Evolutionary conservation across 1,140 invertebrate genomes (phyloP), one percentile per base, ranked within the genome.

Genomic region (Limonius californicus): DNA sequence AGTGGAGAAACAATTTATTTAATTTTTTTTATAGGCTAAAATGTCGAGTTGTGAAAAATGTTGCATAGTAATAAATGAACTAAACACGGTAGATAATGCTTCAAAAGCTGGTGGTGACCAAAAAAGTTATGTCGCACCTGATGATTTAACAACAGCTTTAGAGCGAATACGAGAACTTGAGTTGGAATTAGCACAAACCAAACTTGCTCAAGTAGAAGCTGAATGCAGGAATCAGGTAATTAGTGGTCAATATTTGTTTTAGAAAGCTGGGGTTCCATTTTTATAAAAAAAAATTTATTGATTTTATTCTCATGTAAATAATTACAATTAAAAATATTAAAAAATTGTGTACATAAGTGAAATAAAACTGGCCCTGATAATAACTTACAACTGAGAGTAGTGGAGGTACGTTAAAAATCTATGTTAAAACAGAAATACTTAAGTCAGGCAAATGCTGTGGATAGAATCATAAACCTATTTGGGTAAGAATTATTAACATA

Each of bases 191-290:
- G 97, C 96, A 2, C 91, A 96, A 75, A 95, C 96, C 0, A 99
- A 99, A 76, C 81, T 99, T 64, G 95, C 94, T 0, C 87, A 98
- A 57, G 97, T 99, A 1, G 95, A 99, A 80, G 91, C 95, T 0
- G 92, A 98, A 79, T 99, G 97, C 80, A 87, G 89, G 70, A 98
- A 96, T 82, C 94, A 97, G 83, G 91, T 91, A 74, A 66, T 68
- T n/a, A n/a, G n/a, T n/a, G n/a, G n/a, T n/a, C n/a, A n/a, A n/a
- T n/a, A n/a, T n/a, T n/a, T n/a, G n/a, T n/a, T n/a, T n/a, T n/a
- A n/a, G n/a, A n/a, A n/a, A n/a, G n/a, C n/a, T n/a, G n/a, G n/a
- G n/a, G n/a, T n/a, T n/a, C n/a, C n/a, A n/a, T n/a, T n/a, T n/a
- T n/a, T n/a, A n/a, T n/a, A n/a, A n/a, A n/a, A n/a, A n/a, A n/a